Conservation (phyloP, 1,140 invertebrate species). For the Zaprionus ornatus region DNA sequence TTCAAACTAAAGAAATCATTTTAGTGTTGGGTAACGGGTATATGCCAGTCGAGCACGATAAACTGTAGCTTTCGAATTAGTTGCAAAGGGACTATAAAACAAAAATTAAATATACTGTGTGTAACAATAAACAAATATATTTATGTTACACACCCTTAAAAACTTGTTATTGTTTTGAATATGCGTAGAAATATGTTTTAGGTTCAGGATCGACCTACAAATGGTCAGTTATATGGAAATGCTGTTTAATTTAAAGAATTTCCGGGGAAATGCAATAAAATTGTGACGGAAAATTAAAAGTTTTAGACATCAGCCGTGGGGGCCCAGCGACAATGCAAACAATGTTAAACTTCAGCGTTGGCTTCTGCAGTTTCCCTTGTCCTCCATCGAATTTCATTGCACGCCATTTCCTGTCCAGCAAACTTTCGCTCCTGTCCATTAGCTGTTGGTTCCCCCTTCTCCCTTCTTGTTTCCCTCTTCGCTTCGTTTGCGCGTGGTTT, state of each 20-base stretch:
- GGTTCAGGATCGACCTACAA: not conserved
- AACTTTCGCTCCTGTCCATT: constrained; percentile 38
- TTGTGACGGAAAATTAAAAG: constrained; percentile 17
- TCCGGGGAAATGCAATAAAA: constrained; percentile 10
- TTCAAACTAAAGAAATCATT: no score
- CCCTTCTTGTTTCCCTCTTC: not conserved
- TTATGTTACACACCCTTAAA: no score
- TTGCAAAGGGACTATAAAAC: no score
- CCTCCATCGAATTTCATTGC: constrained; percentile 22
- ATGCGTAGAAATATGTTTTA: not conserved
- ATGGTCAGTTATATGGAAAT: constrained; percentile 18
- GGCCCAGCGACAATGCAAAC: constrained; percentile 20
- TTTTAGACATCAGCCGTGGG: not conserved
- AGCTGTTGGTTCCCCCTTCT: not conserved
- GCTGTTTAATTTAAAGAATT: constrained; percentile 1
- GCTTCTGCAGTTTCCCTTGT: constrained; percentile 27
- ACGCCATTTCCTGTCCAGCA: constrained; percentile 43
- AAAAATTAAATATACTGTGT: no score
- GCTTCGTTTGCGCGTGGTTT: not conserved
- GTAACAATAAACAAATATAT: no score
- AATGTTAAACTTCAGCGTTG: constrained; percentile 10
- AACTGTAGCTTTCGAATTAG: no score
- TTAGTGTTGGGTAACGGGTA: no score
- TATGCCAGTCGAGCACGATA: no score
- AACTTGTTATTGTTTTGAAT: not conserved